Evolutionary conservation across 2,113 vertebrate species (phyloP), one percentile per base, ranked within the genome.

Genomic region (Campylorhamphus procurvoides): DNA sequence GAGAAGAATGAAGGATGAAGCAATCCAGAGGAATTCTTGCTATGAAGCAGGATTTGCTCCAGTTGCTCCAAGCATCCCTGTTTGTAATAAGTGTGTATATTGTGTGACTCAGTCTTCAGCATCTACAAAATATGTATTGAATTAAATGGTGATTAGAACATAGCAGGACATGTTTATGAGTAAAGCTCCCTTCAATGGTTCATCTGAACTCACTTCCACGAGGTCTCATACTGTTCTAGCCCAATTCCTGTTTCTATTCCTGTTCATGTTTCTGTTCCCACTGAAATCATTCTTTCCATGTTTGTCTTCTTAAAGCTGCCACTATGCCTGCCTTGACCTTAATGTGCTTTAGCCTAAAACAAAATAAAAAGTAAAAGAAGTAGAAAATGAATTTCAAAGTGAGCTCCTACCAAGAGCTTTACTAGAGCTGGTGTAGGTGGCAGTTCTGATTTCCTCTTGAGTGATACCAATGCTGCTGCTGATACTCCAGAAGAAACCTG

Each of bases 141-240:
- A 97, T 98, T 98, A 97, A 97, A 95, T 92, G 92, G 94, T 96
- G 97, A 97, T 96, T 98, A 96, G 92, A 97, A 93, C 89, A 81
- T 96, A 95, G 95, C 85, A 96, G 97, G 91, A 74, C 84, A 86
- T 94, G 92, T 96, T 98, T 97, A 93, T 96, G 91, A 95, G 76
- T 95, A 94, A 97, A 97, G 79, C 90, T 97, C 77, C 44, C 92
- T 97, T 95, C 97, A 97, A 95, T 67, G 96, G 83, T 90, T 97
- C 69, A 86, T 91, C 94, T 96, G 93, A 97, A 95, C 79, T 97
- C 72, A 91, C 88, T 96, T 96, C 95, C 87, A 75, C 96, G 93
- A 82, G 96, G 91, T 96, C 55, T 97, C 95, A 68, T 96, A 91
- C 75, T 25, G 49, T 94, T 97, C 93, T 94, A 83, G 11, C 86